Percentiles rank a stretch among this genome's conserved stretches.
These are phyloP conservation scores for Hydrotaea cyrtoneurina DNA, from an alignment of 2,888 invertebrate species.

Conservation along the genomic window DNA sequence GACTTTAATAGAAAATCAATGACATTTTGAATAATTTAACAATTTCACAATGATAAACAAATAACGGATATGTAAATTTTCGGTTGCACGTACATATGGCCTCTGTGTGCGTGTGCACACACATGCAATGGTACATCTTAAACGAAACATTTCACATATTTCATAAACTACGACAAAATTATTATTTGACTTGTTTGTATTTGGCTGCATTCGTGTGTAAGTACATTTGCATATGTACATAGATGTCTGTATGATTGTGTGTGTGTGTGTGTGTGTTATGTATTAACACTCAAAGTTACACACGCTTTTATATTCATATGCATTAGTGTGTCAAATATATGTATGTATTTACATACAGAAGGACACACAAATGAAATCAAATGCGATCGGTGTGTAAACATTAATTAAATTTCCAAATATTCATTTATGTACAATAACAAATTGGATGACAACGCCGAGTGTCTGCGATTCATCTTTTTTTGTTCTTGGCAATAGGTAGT, in stretches of 20 bases:
- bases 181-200: neutral
- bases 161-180: neutral
- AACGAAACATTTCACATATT: no score
- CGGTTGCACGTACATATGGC: conserved; percentile 15
- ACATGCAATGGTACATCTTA: no score
- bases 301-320: no score
- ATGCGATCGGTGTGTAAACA: conserved; percentile 33
- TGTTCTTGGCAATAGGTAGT: no score
- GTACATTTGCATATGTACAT: neutral
- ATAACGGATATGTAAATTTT: neutral
- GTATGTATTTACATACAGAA: neutral
- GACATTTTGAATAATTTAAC: conserved; percentile 42
- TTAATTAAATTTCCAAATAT: conserved; percentile 44
- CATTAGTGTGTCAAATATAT: neutral
- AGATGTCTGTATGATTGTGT: no score
- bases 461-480: no score
- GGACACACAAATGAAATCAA: conserved; percentile 5
- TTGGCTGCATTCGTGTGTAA: neutral
- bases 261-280: no score
- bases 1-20: conserved; percentile 23
- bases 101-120: no score
- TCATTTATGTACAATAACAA: conserved; percentile 26
- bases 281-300: neutral
- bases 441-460: neutral
- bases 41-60: conserved; percentile 26